These are phyloP conservation scores for Macquaria australasica DNA, from an alignment of 2,113 vertebrate genomes.

Conservation along the genomic window DNA sequence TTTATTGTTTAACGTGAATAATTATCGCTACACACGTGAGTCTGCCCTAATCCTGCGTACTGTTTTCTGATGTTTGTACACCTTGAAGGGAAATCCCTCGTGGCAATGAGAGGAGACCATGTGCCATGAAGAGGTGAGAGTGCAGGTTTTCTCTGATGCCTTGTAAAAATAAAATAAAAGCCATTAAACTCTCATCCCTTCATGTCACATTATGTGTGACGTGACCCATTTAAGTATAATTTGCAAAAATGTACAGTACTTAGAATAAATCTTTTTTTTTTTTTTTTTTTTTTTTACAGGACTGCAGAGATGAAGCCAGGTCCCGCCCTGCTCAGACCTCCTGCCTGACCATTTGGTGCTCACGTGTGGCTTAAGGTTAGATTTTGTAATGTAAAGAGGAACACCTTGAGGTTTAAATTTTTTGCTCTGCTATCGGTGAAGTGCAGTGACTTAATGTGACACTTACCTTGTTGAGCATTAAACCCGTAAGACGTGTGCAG, in stretches of 20 bases:
- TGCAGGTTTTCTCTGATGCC: not conserved
- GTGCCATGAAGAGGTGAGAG: not conserved
- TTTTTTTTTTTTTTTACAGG: conserved; percentile 21
- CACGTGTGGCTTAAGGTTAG: not conserved
- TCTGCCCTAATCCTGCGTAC: too few relatives aligned
- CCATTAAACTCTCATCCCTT: not conserved
- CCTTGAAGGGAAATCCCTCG: rapidly evolving
- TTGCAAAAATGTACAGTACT: not conserved
- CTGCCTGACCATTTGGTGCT: conserved; percentile 9
- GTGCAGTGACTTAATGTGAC: too few relatives aligned
- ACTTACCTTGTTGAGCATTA: too few relatives aligned
- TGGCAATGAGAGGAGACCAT: not conserved
- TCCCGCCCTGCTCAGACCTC: not conserved
- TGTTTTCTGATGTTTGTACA: not conserved
- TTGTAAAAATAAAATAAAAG: too few relatives aligned
- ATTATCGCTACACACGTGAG: too few relatives aligned
- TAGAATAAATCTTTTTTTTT: not conserved
- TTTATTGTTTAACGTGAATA: not conserved
- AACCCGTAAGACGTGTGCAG: not conserved
- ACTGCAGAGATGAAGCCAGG: not conserved
- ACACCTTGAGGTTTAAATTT: too few relatives aligned
- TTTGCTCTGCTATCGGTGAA: too few relatives aligned
- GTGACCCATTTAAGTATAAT: not conserved
- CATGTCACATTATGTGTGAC: not conserved
- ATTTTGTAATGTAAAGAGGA: not conserved